Base-by-base conservation (phyloP, 2,888 invertebrate genomes). In the Gymnoscelis rufifasciata region DNA sequence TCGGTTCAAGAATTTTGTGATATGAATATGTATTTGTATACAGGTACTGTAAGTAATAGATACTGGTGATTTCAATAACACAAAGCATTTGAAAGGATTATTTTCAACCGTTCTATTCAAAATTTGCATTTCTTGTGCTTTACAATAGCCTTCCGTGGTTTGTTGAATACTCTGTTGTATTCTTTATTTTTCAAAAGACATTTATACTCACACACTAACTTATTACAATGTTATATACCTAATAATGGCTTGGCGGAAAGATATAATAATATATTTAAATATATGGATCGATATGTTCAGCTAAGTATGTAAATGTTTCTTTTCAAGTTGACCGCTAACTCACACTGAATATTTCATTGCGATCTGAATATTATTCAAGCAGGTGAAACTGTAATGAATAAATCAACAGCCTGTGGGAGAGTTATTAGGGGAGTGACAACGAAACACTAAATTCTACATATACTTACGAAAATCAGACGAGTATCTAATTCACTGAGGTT, bases 261-360 rank as follows among this genome's bases (percentile, higher is more conserved):
- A n/a, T n/a, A n/a, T n/a, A n/a, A 35, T 23, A 23, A 19, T 3
- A 43, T 61, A 71, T 71, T 69, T 27, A 68, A 71, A 74, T 73
- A 68, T 79, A 83, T 83, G 78, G 74, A 76, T 69, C 71, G 68
- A 74, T 68, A 76, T 58, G 55, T 46, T 56, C 33, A 38, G 7
- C 3, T 10, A 14, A 64, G 54, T 39, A 37, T 23, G 40, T 56
- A 49, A 39, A 47, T 38, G 33, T 43, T 52, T 50, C 48, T 52
- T 56, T 70, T 62, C 59, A 57, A 68, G 57, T 43, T 56, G 41
- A 53, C 57, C 56, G 64, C 62, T 55, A 71, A 66, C 63, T 83
- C 75, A 69, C 82, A 83, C 83, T 83, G 84, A 77, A 83, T 84
- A 77, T 80, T 79, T 74, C 78, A 84, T 74, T 60, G 56, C 54